Conservation (phyloP, 2,888 invertebrate species). For the Isotomurus palustris region DNA sequence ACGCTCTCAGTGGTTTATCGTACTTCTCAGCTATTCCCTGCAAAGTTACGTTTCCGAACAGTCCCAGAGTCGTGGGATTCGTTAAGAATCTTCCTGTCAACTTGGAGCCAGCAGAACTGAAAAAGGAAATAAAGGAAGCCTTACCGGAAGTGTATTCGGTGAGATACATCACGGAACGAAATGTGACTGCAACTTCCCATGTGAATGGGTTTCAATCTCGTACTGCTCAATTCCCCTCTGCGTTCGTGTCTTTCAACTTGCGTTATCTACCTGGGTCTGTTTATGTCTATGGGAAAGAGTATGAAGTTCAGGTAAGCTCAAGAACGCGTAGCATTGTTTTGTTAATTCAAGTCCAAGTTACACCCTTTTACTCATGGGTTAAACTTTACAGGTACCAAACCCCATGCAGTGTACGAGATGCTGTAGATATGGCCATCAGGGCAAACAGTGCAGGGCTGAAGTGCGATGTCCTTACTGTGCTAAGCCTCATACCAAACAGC, state of each 20-base stretch:
- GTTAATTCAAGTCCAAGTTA: too few species aligned
- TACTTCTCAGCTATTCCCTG: slow-evolving; percentile 33
- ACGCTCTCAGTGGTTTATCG: slow-evolving; percentile 18
- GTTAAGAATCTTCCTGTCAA: slow-evolving; percentile 31
- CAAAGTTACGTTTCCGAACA: slow-evolving; percentile 36
- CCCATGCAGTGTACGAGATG: slow-evolving; percentile 39
- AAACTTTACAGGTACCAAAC: slow-evolving; percentile 29
- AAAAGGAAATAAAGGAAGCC: slow-evolving; percentile 25
- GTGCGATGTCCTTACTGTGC: slow-evolving; percentile 28
- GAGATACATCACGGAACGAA: slow-evolving; percentile 29
- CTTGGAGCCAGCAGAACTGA: slow-evolving; percentile 35
- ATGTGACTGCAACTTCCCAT: not conserved
- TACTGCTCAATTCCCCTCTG: slow-evolving; percentile 27
- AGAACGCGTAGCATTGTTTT: too few species aligned
- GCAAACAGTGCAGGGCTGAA: slow-evolving; percentile 34
- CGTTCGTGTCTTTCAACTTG: slow-evolving; percentile 37
- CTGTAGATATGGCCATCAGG: slow-evolving; percentile 37
- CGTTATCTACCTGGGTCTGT: slow-evolving; percentile 24
- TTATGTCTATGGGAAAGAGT: slow-evolving; percentile 24
- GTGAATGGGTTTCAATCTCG: too few species aligned
- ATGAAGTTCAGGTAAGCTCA: slow-evolving; percentile 33
- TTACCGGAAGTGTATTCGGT: slow-evolving; percentile 34
- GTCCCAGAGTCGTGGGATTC: slow-evolving; percentile 38
- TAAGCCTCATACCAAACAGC: slow-evolving; percentile 23
- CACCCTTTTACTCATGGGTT: too few species aligned